Base-by-base conservation (phyloP, 1,140 invertebrate genomes). In the Homarus americanus region DNA sequence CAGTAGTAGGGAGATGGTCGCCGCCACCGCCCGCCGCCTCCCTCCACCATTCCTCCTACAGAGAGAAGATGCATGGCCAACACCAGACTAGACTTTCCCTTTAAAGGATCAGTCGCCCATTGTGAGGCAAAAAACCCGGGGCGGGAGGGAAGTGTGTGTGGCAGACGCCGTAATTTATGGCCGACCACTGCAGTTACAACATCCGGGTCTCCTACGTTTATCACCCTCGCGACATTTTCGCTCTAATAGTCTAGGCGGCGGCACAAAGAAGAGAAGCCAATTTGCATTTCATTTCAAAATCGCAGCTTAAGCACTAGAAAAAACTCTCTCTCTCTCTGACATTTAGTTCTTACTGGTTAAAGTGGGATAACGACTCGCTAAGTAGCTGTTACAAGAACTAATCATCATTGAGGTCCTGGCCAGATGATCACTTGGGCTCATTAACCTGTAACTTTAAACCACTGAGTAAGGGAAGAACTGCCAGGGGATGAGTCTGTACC, bases 171-270 rank as follows among this genome's bases (percentile, higher is more conserved):
- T 69, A 69, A 69, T 69, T 69, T 69, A 69, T 28, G 63, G n/a
- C n/a, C 5, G n/a, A 32, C n/a, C n/a, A 69, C n/a, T 69, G 63
- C 63, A 69, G 63, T 69, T 69, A 69, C 63, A 69, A 69, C 63
- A 69, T 69, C 63, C 63, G 63, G 63, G 63, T 69, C 63, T 4
- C n/a, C 63, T 28, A 20, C 24, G 63, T 69, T 69, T 32, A 69
- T 69, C 63, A 69, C 63, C 63, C n/a, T 28, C n/a, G 4, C 2
- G 4, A 69, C 63, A 69, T 20, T 58, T 58, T 28, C 63, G n/a
- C 63, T 28, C 63, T 69, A 69, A 28, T 32, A 69, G 53, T 15
- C 53, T 4, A 17, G n/a, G 3, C 53, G 17, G 53, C n/a, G n/a
- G 17, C 24, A 15, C n/a, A 69, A 28, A 69, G 28, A 69, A 49